Evolutionary conservation across 2,113 vertebrate genomes (phyloP).

Genomic region (Zosterops hypoxanthus): DNA sequence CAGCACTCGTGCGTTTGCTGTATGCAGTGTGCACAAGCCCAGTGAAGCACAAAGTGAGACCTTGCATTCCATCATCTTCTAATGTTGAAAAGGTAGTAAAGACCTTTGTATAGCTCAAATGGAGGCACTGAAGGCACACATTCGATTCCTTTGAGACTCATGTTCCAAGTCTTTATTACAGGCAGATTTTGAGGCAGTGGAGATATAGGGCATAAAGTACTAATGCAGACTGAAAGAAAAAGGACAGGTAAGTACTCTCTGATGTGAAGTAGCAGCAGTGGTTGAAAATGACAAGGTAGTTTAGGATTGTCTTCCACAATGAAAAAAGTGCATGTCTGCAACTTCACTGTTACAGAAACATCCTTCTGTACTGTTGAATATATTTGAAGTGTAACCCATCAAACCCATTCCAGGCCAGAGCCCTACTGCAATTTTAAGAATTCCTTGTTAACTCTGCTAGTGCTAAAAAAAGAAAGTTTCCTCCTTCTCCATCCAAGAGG

Average conservation of each 20-base stretch:
- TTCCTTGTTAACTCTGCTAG: not conserved
- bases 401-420: not conserved
- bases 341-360: not conserved
- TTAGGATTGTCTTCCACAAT: not conserved
- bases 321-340: not conserved
- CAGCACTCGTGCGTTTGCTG: not conserved
- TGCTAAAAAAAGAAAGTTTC: not conserved
- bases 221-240: not conserved
- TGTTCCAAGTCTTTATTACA: not conserved
- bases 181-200: not conserved
- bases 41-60: not conserved
- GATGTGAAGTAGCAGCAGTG: not conserved
- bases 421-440: not conserved
- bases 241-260: not conserved
- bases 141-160: not conserved
- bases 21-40: rapidly evolving
- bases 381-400: not conserved
- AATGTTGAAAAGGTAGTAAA: not conserved
- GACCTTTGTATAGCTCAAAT: not conserved
- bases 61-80: not conserved
- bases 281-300: not conserved
- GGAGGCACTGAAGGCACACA: not conserved
- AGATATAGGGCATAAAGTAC: not conserved
- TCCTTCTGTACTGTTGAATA: not conserved
- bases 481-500: not conserved